Evolutionary conservation across 1,140 invertebrate genomes (phyloP).

Genomic region (Chrysoperla carnea): DNA sequence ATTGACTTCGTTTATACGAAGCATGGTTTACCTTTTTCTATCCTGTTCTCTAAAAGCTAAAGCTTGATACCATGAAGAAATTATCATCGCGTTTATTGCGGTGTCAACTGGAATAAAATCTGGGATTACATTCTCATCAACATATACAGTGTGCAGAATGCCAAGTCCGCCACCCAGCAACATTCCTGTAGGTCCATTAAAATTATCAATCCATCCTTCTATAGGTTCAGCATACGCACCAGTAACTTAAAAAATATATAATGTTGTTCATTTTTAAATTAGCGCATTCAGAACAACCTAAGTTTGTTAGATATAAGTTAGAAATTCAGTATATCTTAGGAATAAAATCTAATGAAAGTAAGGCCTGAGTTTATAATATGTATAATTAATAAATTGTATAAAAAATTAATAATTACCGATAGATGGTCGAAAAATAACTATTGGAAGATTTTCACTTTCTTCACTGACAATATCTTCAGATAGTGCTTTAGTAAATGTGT

Average conservation of each 20-base stretch:
- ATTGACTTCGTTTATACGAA: no score
- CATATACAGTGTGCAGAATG: slow-evolving; percentile 42
- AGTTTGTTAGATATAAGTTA: no score
- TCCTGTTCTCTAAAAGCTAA: background rate
- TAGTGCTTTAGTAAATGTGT: slow-evolving; percentile 56
- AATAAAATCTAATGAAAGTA: no score
- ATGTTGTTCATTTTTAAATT: background rate
- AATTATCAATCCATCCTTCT: slow-evolving; percentile 63
- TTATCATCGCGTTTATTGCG: slow-evolving; percentile 56
- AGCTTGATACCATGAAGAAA: slow-evolving; percentile 38
- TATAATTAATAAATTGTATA: no score
- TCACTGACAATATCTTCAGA: slow-evolving; percentile 41
- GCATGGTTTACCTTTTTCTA: no score
- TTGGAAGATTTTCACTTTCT: slow-evolving; percentile 39
- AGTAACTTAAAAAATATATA: slow-evolving; percentile 31
- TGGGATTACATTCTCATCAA: slow-evolving; percentile 31
- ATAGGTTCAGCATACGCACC: slow-evolving; percentile 50
- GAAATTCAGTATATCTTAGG: no score
- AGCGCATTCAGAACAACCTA: no score
- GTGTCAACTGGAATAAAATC: slow-evolving; percentile 68
- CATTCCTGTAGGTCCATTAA: slow-evolving; percentile 52
- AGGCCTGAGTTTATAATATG: no score
- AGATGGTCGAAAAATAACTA: slow-evolving; percentile 43
- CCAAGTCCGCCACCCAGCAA: slow-evolving; percentile 36
- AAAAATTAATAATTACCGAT: slow-evolving; percentile 39